Evolutionary conservation across 2,888 invertebrate species (phyloP).

Genomic region (Lepas anatifera): DNA sequence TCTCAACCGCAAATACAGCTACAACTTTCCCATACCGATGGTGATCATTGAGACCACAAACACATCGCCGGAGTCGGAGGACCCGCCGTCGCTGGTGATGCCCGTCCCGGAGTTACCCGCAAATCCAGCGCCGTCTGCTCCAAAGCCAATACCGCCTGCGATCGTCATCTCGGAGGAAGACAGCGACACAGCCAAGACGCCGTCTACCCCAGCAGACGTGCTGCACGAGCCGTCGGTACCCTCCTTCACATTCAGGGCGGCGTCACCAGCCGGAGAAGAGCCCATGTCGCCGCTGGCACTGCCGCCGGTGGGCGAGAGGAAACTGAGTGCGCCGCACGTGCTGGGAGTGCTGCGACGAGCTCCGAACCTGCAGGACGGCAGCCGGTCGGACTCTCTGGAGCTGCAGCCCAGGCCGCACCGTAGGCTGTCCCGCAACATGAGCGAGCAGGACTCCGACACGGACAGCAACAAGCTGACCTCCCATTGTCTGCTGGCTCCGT

Average conservation of each 20-base stretch:
- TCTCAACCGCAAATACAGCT: slow-evolving; percentile 2
- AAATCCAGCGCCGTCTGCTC: background rate
- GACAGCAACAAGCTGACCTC: slow-evolving; percentile 41
- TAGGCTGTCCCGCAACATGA: slow-evolving; percentile 57
- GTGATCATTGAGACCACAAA: background rate
- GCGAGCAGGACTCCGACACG: slow-evolving; percentile 58
- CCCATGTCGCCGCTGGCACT: background rate
- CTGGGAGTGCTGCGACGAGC: background rate
- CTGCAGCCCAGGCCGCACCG: background rate
- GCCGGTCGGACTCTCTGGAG: background rate
- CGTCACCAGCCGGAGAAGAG: background rate
- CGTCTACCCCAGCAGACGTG: background rate
- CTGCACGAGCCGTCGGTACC: background rate
- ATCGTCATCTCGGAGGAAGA: background rate
- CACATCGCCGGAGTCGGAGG: background rate
- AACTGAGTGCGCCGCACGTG: background rate
- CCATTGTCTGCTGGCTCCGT: slow-evolving; percentile 59
- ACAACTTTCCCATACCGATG: slow-evolving; percentile 7
- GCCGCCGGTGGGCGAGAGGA: background rate
- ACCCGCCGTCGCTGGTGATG: background rate
- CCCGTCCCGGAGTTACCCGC: no score
- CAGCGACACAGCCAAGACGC: no score
- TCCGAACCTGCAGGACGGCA: background rate
- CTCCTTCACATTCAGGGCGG: background rate
- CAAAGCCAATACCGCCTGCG: background rate